These are phyloP conservation scores for Colostygia pectinataria DNA, from an alignment of 2,888 invertebrate species.

Conservation along the genomic window DNA sequence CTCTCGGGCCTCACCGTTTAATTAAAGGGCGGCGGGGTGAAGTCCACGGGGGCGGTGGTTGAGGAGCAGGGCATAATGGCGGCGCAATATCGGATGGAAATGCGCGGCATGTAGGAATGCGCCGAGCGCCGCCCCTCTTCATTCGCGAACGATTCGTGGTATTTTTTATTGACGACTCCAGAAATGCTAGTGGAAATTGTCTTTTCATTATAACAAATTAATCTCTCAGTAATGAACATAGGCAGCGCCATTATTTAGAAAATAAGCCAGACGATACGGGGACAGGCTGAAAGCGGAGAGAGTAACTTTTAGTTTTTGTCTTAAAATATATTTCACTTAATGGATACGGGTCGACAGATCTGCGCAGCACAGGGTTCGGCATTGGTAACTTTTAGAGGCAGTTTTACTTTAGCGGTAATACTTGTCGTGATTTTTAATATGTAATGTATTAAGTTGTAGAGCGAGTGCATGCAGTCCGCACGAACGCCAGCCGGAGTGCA, in stretches of 20 bases:
- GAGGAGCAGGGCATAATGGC: slow-evolving; percentile 79
- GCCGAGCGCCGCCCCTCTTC: slow-evolving; percentile 76
- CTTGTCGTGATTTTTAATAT: slow-evolving; percentile 35
- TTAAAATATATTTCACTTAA: slow-evolving; percentile 73
- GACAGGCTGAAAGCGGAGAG: slow-evolving; percentile 41
- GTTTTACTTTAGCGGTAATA: slow-evolving; percentile 53
- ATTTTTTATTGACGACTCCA: slow-evolving; percentile 82
- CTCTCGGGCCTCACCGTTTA: slow-evolving; percentile 81
- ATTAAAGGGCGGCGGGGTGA: slow-evolving; percentile 79
- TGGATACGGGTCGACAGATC: slow-evolving; percentile 68
- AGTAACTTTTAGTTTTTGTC: slow-evolving; percentile 39
- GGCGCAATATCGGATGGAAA: slow-evolving; percentile 83
- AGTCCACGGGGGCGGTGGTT: slow-evolving; percentile 55
- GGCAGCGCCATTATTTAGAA: slow-evolving; percentile 26
- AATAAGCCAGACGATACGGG: slow-evolving; percentile 16
- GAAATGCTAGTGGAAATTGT: slow-evolving; percentile 69
- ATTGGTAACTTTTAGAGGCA: slow-evolving; percentile 68
- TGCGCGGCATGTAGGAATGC: slow-evolving; percentile 83
- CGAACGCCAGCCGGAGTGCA: slow-evolving; percentile 59
- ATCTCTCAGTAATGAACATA: slow-evolving; percentile 32
- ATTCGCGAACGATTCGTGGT: slow-evolving; percentile 79
- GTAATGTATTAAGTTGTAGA: slow-evolving; percentile 48
- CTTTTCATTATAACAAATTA: slow-evolving; percentile 48
- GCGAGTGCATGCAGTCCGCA: slow-evolving; percentile 54
- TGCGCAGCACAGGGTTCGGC: slow-evolving; percentile 51